Conservation (phyloP, 1,140 invertebrate species). For the Papilio dardanus region DNA sequence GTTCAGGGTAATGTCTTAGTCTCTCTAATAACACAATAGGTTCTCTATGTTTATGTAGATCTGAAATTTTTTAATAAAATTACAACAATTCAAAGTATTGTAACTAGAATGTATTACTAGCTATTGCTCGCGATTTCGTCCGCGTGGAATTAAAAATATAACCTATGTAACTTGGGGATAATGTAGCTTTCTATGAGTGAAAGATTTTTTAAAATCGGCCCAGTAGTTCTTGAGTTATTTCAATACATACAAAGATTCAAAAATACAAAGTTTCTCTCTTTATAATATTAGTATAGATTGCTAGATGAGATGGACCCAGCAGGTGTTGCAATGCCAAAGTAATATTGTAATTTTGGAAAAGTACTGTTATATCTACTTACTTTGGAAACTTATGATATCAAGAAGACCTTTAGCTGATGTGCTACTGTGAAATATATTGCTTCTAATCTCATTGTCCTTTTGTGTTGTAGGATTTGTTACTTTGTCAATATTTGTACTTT, state of each 20-base stretch:
- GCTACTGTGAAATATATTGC: background rate
- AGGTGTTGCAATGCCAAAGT: background rate
- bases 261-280: no score
- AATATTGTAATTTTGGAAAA: background rate
- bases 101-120: background rate
- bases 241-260: no score
- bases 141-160: no score
- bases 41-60: slow-evolving; percentile 4
- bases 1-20: background rate
- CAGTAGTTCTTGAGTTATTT: no score
- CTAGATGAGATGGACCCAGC: no score
- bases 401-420: background rate
- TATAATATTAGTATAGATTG: no score
- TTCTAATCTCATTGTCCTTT: background rate
- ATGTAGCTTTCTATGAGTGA: no score
- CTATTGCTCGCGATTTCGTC: no score
- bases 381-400: background rate
- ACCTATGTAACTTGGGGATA: no score
- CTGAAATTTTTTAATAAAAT: background rate
- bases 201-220: no score
- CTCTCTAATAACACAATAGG: background rate
- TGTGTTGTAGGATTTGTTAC: background rate
- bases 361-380: background rate
- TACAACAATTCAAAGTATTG: no score
- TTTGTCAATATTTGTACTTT: slow-evolving; percentile 3